Base-by-base conservation (phyloP, 1,140 invertebrate species). In the Neotoxoptera formosana region DNA sequence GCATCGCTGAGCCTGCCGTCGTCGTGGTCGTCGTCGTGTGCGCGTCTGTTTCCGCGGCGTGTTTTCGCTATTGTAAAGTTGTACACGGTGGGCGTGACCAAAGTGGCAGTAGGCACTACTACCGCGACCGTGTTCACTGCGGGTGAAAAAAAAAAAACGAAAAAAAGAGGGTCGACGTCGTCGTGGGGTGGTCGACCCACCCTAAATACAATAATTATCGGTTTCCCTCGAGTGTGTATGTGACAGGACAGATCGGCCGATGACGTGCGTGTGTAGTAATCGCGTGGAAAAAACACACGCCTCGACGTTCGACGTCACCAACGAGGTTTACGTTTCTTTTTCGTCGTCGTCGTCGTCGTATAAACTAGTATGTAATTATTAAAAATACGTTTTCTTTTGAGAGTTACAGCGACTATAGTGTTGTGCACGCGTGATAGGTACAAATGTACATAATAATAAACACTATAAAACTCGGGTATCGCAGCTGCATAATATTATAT, bases 121-220 rank as follows among this genome's bases (percentile, higher is more conserved):
- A 83, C 91, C 91, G 34, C 91, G 7, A 81, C 91, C 23, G 47
- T 92, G 91, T 92, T 48, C 83, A 53, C 51, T 34, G 41, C 4
- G 21, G 41, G n/a, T n/a, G n/a, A n/a, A 41, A 89, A 56, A 88
- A 88, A 51, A 86, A 47, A 34, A 53, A 34, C 17, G 2, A 34
- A 60, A 90, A 90, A 90, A 67, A 83, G 90, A 48, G 90, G 47
- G 91, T 83, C 47, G 91, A 51, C 76, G 76, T 83, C 20, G 41
- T 92, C 41, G 41, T 41, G 41, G 41, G 41, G 76, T 47, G 67
- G 91, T 81, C 47, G 60, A 92, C 91, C 91, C 47, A 92, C 91
- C 91, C 91, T 81, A 92, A 92, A 83, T 92, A 51, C 76, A 83
- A 92, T 81, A 92, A 92, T 92, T 92, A 92, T 92, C 67, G 91